Evolutionary conservation across 2,797 vertebrate genomes (phyloP).

Genomic region (Gallinago stenura): DNA sequence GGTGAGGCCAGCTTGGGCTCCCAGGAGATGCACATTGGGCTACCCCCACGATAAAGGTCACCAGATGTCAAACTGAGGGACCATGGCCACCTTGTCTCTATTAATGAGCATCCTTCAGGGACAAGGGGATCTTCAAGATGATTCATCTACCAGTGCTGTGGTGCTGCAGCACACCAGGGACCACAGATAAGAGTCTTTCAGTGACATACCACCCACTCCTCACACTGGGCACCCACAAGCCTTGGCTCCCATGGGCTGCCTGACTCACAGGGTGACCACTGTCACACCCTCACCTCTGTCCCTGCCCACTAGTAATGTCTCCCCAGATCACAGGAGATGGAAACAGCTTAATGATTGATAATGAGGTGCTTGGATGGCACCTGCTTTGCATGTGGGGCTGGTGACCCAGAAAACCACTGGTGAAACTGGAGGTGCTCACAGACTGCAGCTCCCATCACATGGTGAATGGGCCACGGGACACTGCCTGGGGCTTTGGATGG

Average conservation of each 20-base stretch:
- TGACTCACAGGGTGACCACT: accelerated
- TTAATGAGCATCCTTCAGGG: background rate
- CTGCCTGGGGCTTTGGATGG: background rate
- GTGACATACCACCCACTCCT: background rate
- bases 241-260: background rate
- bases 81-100: background rate
- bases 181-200: background rate
- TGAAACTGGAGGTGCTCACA: background rate
- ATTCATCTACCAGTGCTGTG: background rate
- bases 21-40: background rate
- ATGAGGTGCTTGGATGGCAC: background rate
- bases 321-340: background rate
- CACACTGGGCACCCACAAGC: background rate
- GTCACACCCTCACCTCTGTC: background rate
- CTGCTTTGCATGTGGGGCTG: background rate
- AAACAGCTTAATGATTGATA: background rate
- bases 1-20: background rate
- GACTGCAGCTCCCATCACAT: accelerated
- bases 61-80: background rate
- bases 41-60: background rate
- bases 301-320: accelerated
- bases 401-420: background rate
- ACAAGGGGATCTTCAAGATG: background rate
- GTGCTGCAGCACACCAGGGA: background rate
- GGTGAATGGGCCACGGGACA: background rate